Evolutionary conservation across 1,140 invertebrate genomes (phyloP).

Genomic region (Apis mellifera): Amel_HAv3.1 CM009935.2:10178001-10178500

Average conservation of each 20-base stretch:
- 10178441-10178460: slow-evolving; percentile 15
- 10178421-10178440: slow-evolving; percentile 6
- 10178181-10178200: slow-evolving; percentile 11
- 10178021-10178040: no score
- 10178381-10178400: no score
- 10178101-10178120: no score
- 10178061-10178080: no score
- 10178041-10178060: no score
- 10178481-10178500: neutral
- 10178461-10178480: neutral
- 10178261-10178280: slow-evolving; percentile 2
- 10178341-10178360: neutral
- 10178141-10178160: neutral
- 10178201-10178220: neutral
- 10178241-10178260: neutral
- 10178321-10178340: neutral
- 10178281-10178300: neutral
- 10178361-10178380: neutral
- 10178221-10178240: neutral
- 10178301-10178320: slow-evolving; percentile 1
- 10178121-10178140: neutral
- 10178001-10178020: no score
- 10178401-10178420: slow-evolving; percentile 16
- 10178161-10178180: neutral
- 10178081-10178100: no score